A percentile compares a stretch with the other conserved stretches of the same genome.
Evolutionary conservation across 2,113 vertebrate species (phyloP).

Genomic region (Pseudolaguvia tuberculata): DNA sequence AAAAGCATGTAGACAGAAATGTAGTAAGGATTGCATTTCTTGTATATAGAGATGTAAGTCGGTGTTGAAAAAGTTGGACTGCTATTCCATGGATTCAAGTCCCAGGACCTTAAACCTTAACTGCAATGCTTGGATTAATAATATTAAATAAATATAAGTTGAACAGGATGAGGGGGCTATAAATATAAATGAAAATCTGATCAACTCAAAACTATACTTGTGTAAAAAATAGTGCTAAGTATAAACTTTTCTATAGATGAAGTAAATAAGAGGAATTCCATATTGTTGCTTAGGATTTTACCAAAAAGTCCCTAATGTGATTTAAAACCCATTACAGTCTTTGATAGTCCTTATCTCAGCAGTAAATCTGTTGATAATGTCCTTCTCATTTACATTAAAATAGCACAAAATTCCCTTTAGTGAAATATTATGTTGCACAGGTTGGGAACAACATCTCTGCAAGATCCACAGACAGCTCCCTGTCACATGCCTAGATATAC

Average conservation of each 20-base stretch:
- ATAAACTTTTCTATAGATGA: constrained; percentile 1
- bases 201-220: background rate
- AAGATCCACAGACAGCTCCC: constrained; percentile 30
- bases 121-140: too few relatives aligned
- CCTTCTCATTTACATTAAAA: constrained; percentile 51
- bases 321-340: constrained; percentile 46
- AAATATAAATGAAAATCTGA: background rate
- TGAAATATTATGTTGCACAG: constrained; percentile 50
- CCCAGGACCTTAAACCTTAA: too few relatives aligned
- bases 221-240: too few relatives aligned
- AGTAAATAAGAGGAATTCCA: constrained; percentile 15
- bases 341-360: constrained; percentile 46
- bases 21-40: background rate
- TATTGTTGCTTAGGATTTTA: constrained; percentile 20
- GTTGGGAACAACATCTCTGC: constrained; percentile 7
- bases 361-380: constrained; percentile 39
- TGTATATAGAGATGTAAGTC: too few relatives aligned
- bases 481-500: constrained; percentile 40
- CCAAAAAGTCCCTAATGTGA: constrained; percentile 19
- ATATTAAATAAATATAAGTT: too few relatives aligned
- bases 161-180: too few relatives aligned
- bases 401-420: constrained; percentile 48
- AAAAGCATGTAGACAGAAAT: background rate
- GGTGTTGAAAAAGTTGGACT: too few relatives aligned
- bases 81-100: too few relatives aligned